A percentile compares a stretch with the other conserved stretches of the same genome.
Evolutionary conservation across 2,888 invertebrate species (phyloP).

Genomic region (Sclerodermus sp.): DNA sequence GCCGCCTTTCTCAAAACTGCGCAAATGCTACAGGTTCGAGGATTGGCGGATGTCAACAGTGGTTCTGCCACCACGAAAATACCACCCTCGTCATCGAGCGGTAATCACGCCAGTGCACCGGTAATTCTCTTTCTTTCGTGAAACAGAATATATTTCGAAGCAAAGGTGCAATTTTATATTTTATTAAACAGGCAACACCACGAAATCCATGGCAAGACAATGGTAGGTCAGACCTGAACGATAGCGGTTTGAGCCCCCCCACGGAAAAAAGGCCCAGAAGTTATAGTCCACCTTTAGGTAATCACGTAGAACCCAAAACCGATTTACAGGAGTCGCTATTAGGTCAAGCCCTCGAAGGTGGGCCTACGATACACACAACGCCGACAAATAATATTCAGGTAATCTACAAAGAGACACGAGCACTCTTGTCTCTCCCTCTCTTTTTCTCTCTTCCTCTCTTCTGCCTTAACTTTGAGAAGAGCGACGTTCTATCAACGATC

Average conservation of each 20-base stretch:
- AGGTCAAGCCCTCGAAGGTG: constrained; percentile 76
- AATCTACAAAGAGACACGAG: no score
- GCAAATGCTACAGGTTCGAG: constrained; percentile 83
- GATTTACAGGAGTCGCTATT: constrained; percentile 74
- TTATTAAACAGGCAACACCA: constrained; percentile 63
- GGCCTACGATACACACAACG: constrained; percentile 66
- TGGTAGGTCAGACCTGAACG: constrained; percentile 61
- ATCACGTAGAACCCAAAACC: constrained; percentile 56
- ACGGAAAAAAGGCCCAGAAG: constrained; percentile 56
- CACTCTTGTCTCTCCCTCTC: no score
- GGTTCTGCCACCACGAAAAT: constrained; percentile 51
- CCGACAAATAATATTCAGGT: constrained; percentile 51
- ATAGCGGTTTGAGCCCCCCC: constrained; percentile 64
- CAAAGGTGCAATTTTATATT: no score
- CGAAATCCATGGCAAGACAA: constrained; percentile 67
- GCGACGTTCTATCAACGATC: not conserved
- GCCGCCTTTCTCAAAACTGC: constrained; percentile 85
- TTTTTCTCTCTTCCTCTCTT: no score
- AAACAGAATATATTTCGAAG: no score
- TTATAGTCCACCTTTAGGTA: constrained; percentile 51
- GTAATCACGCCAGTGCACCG: constrained; percentile 72
- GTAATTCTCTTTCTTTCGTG: constrained; percentile 60
- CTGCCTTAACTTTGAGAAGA: no score
- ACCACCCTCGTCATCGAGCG: constrained; percentile 42
- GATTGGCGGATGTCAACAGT: constrained; percentile 77